Conservation (phyloP, 2,797 vertebrate genomes). For the Acrocephalus scirpaceus region DNA sequence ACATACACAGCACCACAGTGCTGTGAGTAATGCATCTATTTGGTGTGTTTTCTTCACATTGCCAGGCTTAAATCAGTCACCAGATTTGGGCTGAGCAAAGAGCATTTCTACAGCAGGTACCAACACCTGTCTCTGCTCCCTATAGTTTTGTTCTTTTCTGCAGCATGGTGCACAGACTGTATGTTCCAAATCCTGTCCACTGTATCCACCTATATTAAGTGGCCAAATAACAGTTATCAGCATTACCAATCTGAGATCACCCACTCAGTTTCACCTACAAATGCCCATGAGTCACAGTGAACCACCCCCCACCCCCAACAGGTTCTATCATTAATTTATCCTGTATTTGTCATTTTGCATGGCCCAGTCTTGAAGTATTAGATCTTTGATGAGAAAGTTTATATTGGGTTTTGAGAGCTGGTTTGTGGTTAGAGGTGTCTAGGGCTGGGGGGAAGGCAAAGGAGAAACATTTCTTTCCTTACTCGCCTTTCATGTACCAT, state of each 20-base stretch:
- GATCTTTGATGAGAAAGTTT: not conserved
- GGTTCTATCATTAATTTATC: not conserved
- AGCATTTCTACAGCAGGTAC: not conserved
- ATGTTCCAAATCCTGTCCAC: not conserved
- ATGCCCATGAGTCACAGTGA: not conserved
- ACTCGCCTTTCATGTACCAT: not conserved
- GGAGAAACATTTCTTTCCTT: not conserved
- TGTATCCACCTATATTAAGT: not conserved
- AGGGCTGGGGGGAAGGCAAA: not conserved
- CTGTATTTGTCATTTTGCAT: not conserved
- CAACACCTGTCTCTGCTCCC: not conserved
- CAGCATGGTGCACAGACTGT: rapidly evolving
- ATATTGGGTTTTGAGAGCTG: not conserved
- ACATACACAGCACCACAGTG: not conserved
- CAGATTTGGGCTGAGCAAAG: not conserved
- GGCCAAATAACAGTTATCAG: not conserved
- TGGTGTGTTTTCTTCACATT: not conserved
- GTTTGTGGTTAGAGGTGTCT: not conserved
- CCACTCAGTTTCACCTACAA: not conserved
- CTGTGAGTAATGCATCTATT: not conserved
- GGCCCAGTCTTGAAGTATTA: not conserved
- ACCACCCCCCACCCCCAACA: not conserved
- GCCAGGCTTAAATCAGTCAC: not conserved
- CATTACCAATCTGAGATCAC: not conserved
- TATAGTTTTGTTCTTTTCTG: not conserved